phyloP scores from a whole-genome alignment of 2,797 vertebrate genomes.

The Sternotherus odoratus region DNA sequence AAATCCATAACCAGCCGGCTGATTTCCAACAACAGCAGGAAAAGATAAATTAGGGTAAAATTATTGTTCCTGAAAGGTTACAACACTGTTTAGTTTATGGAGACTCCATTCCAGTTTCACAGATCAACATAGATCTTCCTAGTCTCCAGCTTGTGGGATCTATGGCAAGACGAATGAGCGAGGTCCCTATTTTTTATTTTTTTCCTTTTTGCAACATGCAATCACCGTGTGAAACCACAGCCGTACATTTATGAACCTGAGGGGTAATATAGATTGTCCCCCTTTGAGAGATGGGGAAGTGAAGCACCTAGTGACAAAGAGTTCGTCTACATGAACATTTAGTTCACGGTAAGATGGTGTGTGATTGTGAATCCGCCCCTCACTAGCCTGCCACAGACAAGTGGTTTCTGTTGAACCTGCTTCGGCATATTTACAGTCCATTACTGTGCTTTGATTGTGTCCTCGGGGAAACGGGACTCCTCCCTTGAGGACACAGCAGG shows the following conservation, averaged over 20 bases:
- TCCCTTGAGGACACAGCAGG: background rate
- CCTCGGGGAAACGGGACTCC: background rate
- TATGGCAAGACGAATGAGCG: background rate
- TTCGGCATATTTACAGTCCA: background rate
- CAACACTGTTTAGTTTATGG: background rate
- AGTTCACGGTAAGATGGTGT: too few relatives aligned
- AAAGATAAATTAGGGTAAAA: background rate
- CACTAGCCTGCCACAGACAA: background rate
- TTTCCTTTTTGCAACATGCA: background rate
- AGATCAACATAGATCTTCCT: background rate
- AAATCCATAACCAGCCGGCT: background rate
- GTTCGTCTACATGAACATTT: too few relatives aligned
- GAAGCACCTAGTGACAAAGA: background rate
- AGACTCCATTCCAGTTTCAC: background rate
- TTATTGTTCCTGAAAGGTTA: fast-evolving
- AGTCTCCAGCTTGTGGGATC: background rate
- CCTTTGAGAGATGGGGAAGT: background rate
- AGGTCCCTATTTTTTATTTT: constrained; percentile 15
- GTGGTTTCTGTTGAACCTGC: background rate
- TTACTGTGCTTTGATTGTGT: background rate
- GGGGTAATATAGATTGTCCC: fast-evolving
- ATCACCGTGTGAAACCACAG: constrained; percentile 65
- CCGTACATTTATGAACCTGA: background rate
- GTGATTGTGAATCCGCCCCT: too few relatives aligned
- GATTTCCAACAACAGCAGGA: background rate